These are phyloP conservation scores for Chaunax sp. DNA, from an alignment of 2,797 vertebrate genomes.

Conservation along the genomic window DNA sequence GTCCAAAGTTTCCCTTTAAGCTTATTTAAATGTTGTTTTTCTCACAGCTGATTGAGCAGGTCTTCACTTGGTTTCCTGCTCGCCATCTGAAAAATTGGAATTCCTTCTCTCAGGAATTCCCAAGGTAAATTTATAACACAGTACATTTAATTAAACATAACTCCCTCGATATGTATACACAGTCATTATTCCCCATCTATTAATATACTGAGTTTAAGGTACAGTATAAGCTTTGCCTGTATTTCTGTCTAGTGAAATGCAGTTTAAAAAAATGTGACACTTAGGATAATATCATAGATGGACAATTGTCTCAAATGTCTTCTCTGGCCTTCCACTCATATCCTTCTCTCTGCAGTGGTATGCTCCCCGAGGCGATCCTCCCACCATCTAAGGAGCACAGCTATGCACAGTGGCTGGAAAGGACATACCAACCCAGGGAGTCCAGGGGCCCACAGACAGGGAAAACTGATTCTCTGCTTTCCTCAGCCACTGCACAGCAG, in stretches of 20 bases:
- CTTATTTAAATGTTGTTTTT: slow-evolving; percentile 12
- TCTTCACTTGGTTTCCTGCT: slow-evolving; percentile 87
- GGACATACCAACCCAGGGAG: slow-evolving; percentile 63
- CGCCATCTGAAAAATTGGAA: slow-evolving; percentile 85
- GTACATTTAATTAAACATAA: background rate
- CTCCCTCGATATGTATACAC: background rate
- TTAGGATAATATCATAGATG: background rate
- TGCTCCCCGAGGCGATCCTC: slow-evolving; percentile 90
- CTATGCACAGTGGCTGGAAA: slow-evolving; percentile 91
- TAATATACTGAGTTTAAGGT: background rate
- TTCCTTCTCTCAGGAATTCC: slow-evolving; percentile 78
- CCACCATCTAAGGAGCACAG: slow-evolving; percentile 92
- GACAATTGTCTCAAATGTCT: slow-evolving; percentile 3
- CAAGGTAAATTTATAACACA: slow-evolving; percentile 78
- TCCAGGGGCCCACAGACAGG: slow-evolving; percentile 63
- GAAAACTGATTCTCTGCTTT: background rate
- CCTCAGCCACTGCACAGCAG: slow-evolving; percentile 30
- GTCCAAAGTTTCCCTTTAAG: background rate
- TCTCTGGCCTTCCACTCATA: background rate
- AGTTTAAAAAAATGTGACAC: background rate
- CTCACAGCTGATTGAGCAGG: slow-evolving; percentile 85
- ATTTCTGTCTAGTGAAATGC: background rate
- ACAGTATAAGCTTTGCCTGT: no score
- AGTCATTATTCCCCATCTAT: background rate
- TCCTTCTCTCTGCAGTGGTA: slow-evolving; percentile 74